Conservation (phyloP, 1,140 invertebrate species). For the Diprion similis region DNA sequence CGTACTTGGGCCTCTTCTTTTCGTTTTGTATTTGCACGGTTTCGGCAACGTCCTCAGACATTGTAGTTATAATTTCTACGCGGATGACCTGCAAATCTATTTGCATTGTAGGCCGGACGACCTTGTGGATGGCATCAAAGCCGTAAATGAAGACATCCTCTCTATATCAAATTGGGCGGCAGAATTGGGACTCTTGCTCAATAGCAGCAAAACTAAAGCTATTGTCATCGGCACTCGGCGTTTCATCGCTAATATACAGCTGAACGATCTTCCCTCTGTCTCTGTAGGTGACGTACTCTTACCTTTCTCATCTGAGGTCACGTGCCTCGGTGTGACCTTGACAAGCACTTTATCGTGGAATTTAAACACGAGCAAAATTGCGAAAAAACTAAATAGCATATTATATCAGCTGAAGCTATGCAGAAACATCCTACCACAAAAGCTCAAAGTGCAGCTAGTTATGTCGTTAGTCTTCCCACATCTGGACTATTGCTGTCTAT, state of each 20-base stretch:
- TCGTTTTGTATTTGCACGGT: neutral
- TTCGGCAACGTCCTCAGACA: neutral
- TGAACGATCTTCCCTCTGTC: neutral
- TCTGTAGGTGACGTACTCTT: neutral
- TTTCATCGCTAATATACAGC: constrained; percentile 5
- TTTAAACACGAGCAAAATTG: neutral
- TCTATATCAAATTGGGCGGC: neutral
- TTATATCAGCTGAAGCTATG: too few relatives aligned
- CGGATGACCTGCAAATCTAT: neutral
- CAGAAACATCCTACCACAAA: neutral
- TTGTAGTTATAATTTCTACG: neutral
- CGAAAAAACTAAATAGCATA: constrained; percentile 1
- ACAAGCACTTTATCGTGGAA: constrained; percentile 5
- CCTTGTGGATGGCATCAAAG: neutral
- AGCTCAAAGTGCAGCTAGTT: neutral
- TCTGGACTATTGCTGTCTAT: constrained; percentile 10
- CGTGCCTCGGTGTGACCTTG: constrained; percentile 7
- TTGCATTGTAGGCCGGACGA: too few relatives aligned
- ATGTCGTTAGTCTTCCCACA: constrained; percentile 7
- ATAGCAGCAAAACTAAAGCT: constrained; percentile 3
- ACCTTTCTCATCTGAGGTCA: constrained; percentile 11
- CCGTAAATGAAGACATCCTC: neutral
- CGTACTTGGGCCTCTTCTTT: neutral
- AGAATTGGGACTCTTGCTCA: neutral
- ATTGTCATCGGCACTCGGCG: constrained; percentile 4